These are phyloP conservation scores for Cephus pygmeus DNA, from an alignment of 2,888 invertebrate genomes.

Conservation along the genomic window DNA sequence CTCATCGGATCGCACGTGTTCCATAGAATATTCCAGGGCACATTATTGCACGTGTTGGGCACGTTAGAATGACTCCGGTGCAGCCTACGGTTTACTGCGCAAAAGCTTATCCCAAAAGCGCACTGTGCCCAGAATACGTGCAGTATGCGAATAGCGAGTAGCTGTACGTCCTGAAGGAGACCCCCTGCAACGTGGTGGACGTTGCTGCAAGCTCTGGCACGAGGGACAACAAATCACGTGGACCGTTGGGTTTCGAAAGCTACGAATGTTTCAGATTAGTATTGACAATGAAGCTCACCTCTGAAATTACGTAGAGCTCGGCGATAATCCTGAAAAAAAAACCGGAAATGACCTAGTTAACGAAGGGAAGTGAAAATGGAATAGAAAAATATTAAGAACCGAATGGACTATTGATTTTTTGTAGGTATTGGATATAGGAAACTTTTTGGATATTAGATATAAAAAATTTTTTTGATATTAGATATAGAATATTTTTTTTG, in stretches of 20 bases:
- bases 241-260: neutral
- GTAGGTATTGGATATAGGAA: too few relatives aligned
- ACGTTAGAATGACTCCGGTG: neutral
- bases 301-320: slow-evolving; percentile 42
- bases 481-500: too few relatives aligned
- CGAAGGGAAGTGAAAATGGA: neutral
- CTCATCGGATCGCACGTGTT: neutral
- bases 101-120: neutral
- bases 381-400: neutral
- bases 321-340: slow-evolving; percentile 51
- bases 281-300: slow-evolving; percentile 47
- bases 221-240: neutral
- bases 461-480: too few relatives aligned
- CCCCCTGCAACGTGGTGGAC: neutral
- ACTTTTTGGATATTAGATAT: too few relatives aligned
- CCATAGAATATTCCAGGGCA: neutral
- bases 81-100: neutral
- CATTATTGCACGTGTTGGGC: neutral
- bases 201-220: neutral
- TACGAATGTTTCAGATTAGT: neutral
- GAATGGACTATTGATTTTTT: neutral
- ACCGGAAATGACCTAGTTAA: neutral
- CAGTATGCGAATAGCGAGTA: neutral
- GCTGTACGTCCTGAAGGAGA: neutral
- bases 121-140: neutral